Conservation (phyloP, 2,888 invertebrate genomes). For the Dasysyrphus albostriatus region DNA sequence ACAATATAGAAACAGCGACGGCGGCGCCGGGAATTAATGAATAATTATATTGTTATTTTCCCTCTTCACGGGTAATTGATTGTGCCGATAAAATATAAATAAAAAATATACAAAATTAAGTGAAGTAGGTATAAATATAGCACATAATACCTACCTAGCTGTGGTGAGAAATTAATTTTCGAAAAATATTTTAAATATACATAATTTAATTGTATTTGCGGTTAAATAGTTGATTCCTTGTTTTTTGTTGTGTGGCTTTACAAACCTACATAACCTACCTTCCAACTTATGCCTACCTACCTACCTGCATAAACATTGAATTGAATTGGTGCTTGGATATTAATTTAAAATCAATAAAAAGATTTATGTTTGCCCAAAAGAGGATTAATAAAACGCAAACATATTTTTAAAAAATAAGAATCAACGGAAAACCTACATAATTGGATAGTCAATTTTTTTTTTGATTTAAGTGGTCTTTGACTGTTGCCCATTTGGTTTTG, state of each 20-base stretch:
- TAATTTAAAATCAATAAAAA: slow-evolving; percentile 14
- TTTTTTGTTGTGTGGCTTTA: slow-evolving; percentile 17
- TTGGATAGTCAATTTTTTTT: slow-evolving; percentile 16
- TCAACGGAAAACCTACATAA: slow-evolving; percentile 1
- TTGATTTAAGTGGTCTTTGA: slow-evolving; percentile 6
- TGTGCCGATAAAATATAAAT: slow-evolving; percentile 58
- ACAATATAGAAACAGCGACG: slow-evolving; percentile 6
- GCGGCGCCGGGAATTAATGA: slow-evolving; percentile 70
- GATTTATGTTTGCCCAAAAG: slow-evolving; percentile 18
- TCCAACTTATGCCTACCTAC: too few species aligned
- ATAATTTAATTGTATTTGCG: slow-evolving; percentile 60
- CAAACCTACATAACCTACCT: neutral
- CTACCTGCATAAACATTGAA: slow-evolving; percentile 10
- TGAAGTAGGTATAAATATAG: slow-evolving; percentile 1
- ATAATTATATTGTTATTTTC: slow-evolving; percentile 59
- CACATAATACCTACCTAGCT: slow-evolving; percentile 10
- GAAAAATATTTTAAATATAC: slow-evolving; percentile 25
- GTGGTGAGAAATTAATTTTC: slow-evolving; percentile 34
- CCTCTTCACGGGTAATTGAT: slow-evolving; percentile 67
- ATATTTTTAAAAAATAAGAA: neutral
- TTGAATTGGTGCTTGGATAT: neutral
- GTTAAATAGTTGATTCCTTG: slow-evolving; percentile 32
- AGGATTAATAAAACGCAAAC: slow-evolving; percentile 29
- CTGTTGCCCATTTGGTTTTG: slow-evolving; percentile 1
- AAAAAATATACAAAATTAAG: slow-evolving; percentile 9